A percentile compares a stretch with the other conserved stretches of the same genome.
phyloP scores from a whole-genome alignment of 2,113 vertebrate genomes.

The Origma solitaria region DNA sequence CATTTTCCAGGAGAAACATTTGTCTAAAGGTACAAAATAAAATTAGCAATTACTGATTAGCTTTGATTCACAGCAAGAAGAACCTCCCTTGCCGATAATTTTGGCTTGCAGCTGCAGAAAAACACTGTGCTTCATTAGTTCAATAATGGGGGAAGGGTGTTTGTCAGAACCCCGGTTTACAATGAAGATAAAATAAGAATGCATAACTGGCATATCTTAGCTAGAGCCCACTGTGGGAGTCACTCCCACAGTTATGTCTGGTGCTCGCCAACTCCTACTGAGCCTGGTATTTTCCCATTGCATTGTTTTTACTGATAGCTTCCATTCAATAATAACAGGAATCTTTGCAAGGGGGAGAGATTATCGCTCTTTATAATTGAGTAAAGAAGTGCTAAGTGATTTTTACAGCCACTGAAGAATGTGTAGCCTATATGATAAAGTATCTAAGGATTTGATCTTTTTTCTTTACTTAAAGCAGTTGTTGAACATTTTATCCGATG shows the following conservation, averaged over 20 bases:
- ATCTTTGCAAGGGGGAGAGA: neutral
- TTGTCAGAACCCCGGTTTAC: neutral
- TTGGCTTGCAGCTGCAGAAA: neutral
- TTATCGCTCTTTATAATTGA: neutral
- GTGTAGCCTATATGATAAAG: neutral
- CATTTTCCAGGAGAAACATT: neutral
- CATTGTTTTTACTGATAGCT: constrained; percentile 34
- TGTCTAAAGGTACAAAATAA: neutral
- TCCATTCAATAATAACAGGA: neutral
- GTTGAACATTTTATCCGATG: neutral
- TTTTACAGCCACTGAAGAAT: neutral
- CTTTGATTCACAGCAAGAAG: neutral
- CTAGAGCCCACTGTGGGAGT: constrained; percentile 25
- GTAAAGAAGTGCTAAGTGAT: neutral
- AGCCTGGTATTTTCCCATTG: constrained; percentile 56
- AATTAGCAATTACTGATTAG: neutral
- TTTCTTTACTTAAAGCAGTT: neutral
- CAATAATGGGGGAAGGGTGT: neutral
- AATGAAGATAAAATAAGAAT: constrained; percentile 8
- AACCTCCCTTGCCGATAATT: neutral
- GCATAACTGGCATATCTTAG: constrained; percentile 37
- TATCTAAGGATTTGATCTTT: neutral
- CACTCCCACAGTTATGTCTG: constrained; percentile 39
- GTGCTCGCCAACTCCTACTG: constrained; percentile 8
- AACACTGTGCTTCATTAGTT: neutral